Conservation (phyloP, 1,140 invertebrate species). For the Argopecten irradians region DNA sequence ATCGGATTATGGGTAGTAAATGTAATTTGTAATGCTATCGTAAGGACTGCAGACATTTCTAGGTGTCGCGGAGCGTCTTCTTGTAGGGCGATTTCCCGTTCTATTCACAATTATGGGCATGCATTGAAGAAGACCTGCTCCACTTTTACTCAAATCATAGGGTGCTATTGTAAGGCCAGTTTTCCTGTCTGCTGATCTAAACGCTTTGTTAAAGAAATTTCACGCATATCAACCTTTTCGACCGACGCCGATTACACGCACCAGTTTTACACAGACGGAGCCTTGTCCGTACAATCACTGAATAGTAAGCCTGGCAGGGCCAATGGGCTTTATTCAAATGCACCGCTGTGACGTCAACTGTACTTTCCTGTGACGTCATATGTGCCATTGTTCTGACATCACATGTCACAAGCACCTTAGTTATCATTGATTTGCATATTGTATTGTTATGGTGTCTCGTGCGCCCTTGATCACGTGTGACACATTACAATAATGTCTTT, state of each 20-base stretch:
- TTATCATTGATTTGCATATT: too few relatives aligned
- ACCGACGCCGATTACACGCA: background rate
- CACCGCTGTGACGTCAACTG: background rate
- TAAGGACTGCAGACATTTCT: background rate
- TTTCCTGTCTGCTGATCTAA: slow-evolving; percentile 3
- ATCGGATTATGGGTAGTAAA: background rate
- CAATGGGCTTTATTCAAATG: too few relatives aligned
- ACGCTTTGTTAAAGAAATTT: slow-evolving; percentile 23
- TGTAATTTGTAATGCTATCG: slow-evolving; percentile 10
- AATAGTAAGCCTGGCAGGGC: too few relatives aligned
- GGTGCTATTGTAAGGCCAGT: background rate
- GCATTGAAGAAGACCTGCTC: background rate
- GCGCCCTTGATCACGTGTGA: background rate
- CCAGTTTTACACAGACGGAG: background rate
- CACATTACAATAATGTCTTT: too few relatives aligned
- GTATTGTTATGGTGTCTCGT: background rate
- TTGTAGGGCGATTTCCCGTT: background rate
- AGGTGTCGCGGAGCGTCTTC: background rate
- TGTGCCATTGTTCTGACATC: background rate
- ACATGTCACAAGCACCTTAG: background rate
- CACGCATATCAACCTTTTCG: slow-evolving; percentile 3
- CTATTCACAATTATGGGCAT: background rate
- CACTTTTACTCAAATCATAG: background rate
- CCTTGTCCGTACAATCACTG: background rate
- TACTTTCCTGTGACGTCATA: background rate